These are phyloP conservation scores for Enteromius argenteus DNA, from an alignment of 2,797 vertebrate genomes.

Conservation along the genomic window DNA sequence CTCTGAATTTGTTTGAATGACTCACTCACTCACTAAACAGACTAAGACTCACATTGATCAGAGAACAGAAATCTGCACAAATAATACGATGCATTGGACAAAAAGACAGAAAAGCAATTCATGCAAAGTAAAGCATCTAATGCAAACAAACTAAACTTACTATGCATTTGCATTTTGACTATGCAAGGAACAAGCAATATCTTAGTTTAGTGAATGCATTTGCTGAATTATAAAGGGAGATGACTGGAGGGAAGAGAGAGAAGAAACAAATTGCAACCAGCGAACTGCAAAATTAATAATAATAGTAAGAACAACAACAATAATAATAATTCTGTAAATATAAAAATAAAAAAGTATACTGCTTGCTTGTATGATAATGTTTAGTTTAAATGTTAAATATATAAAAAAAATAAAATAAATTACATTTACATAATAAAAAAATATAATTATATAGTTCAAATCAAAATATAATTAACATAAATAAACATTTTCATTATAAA, in stretches of 20 bases:
- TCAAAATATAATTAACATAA: background rate
- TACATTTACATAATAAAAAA: background rate
- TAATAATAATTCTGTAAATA: background rate
- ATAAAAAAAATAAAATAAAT: background rate
- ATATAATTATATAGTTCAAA: background rate
- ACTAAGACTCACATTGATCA: background rate
- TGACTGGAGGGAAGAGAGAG: background rate
- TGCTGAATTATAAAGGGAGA: background rate
- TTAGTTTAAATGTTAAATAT: background rate
- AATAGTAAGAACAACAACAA: too few species aligned
- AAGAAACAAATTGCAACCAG: background rate
- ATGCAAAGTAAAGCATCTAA: background rate
- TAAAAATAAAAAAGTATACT: background rate
- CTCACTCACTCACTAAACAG: background rate
- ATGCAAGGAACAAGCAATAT: background rate
- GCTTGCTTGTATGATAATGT: background rate
- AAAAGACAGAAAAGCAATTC: background rate
- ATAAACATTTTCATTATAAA: too few species aligned
- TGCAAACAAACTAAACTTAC: background rate
- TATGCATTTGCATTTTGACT: background rate
- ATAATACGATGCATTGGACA: background rate
- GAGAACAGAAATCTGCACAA: background rate
- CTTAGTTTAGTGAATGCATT: background rate
- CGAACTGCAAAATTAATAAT: background rate
- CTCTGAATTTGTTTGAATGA: background rate